phyloP scores from a whole-genome alignment of 2,113 vertebrate species.

The Colistium nudipinnis region DNA sequence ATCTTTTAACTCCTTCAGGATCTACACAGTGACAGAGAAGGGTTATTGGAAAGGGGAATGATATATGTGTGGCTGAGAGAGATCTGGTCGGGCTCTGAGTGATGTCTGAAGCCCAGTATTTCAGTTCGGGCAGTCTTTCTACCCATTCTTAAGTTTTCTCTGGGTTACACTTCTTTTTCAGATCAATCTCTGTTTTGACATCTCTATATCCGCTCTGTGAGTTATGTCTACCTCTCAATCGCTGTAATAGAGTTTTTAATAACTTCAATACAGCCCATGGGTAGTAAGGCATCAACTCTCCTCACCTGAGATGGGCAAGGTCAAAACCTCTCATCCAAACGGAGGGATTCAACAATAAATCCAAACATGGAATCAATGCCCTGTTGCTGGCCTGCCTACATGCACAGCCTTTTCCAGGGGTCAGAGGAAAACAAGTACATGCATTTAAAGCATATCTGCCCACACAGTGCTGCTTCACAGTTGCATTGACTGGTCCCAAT shows the following conservation, averaged over 20 bases:
- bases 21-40: constrained; percentile 79
- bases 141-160: constrained; percentile 64
- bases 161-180: constrained; percentile 69
- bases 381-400: constrained; percentile 58
- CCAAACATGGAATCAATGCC: constrained; percentile 65
- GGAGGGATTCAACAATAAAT: constrained; percentile 73
- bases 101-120: constrained; percentile 61
- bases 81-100: constrained; percentile 59
- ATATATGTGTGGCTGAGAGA: constrained; percentile 64
- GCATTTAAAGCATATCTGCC: constrained; percentile 30
- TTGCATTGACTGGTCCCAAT: constrained; percentile 13
- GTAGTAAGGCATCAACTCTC: constrained; percentile 66
- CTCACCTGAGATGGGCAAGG: constrained; percentile 72
- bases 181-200: constrained; percentile 80
- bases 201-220: constrained; percentile 76
- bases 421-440: constrained; percentile 48
- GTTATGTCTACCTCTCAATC: constrained; percentile 78
- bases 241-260: constrained; percentile 80
- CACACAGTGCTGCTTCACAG: constrained; percentile 17
- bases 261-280: constrained; percentile 74
- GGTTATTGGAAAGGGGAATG: constrained; percentile 68
- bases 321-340: constrained; percentile 70
- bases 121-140: constrained; percentile 47
- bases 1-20: constrained; percentile 95
- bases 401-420: constrained; percentile 61